These are phyloP conservation scores for Drosophila niveifrons DNA, from an alignment of 2,888 invertebrate species.

Conservation along the genomic window DNA sequence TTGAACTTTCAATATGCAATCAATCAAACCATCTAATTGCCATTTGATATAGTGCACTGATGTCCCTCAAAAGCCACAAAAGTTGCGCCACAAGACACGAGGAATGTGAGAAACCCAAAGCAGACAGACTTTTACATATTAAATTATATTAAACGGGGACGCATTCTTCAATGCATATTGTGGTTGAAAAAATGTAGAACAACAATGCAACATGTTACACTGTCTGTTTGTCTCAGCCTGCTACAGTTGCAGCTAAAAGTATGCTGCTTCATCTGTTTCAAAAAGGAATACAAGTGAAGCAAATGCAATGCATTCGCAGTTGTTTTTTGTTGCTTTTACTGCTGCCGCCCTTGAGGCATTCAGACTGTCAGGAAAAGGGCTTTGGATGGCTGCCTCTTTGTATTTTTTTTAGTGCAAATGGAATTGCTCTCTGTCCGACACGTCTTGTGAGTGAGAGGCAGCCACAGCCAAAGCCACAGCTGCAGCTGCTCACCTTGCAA, in stretches of 20 bases:
- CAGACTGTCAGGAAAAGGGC: conserved; percentile 12
- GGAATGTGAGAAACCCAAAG: neutral
- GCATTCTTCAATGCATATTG: conserved; percentile 8
- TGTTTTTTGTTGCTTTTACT: neutral
- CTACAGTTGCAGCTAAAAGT: conserved; percentile 3
- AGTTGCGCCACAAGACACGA: neutral
- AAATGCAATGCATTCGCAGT: conserved; percentile 9
- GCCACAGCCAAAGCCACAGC: conserved; percentile 1
- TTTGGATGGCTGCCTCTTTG: conserved; percentile 2
- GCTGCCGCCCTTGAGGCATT: conserved; percentile 10
- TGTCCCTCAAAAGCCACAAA: neutral
- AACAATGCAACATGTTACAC: conserved; percentile 20
- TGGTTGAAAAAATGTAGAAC: conserved; percentile 3
- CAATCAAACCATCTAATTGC: conserved; percentile 8
- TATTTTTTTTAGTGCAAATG: conserved; percentile 40
- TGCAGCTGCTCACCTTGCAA: conserved; percentile 36
- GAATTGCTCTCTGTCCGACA: conserved; percentile 61
- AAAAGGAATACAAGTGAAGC: conserved; percentile 12
- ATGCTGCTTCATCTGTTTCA: conserved; percentile 10
- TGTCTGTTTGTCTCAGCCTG: neutral
- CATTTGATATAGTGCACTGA: neutral
- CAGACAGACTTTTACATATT: neutral
- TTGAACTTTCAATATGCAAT: neutral
- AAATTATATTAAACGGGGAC: neutral
- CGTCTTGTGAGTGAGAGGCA: conserved; percentile 10